Base-by-base conservation (phyloP, 2,888 invertebrate species). In the Brachyopa scutellaris region DNA sequence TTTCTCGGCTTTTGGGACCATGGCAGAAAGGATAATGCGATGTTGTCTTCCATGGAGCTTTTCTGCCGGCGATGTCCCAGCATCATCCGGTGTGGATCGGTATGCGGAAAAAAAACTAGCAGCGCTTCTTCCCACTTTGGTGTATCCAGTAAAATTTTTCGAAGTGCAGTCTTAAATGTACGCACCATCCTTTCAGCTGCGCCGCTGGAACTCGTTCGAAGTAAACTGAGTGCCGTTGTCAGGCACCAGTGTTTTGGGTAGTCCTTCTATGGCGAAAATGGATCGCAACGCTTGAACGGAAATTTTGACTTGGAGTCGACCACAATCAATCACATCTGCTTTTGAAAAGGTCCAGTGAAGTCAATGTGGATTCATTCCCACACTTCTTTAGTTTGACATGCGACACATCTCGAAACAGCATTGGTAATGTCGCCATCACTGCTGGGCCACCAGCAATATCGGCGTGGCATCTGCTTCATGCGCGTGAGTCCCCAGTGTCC, bases 171-270 rank as follows among this genome's bases (percentile, higher is more conserved):
- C 5, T 72, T 59, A 4, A 79, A 72, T 21, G 59, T 72, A 0
- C 51, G 55, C 1, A 83, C 76, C 36, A 73, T 74, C 23, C 84
- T 51, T 67, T 86, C 86, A 4, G 86, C 85, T 49, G 26, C 42
- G n/a, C 85, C 85, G 4, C 69, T 85, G 31, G 42, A 86, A 84
- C 40, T 86, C 69, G 9, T 38, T 47, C 7, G 86, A 85, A 15
- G 33, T 53, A 47, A 86, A 84, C 15, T 82, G 83, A 15, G 83
- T 45, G 11, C 85, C 85, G 40, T 86, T 86, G 40, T 86, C 85
- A 1, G 84, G 79, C 6, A 85, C 86, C 1, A 85, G 33, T 6
- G 78, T 47, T 29, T 78, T 77, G 4, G 85, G 84, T 6, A 85
- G 36, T 4, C 85, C 85, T 51, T 84, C 85, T 13, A 84, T 61